phyloP scores from a whole-genome alignment of 2,888 invertebrate genomes.

The Sipha maydis region DNA sequence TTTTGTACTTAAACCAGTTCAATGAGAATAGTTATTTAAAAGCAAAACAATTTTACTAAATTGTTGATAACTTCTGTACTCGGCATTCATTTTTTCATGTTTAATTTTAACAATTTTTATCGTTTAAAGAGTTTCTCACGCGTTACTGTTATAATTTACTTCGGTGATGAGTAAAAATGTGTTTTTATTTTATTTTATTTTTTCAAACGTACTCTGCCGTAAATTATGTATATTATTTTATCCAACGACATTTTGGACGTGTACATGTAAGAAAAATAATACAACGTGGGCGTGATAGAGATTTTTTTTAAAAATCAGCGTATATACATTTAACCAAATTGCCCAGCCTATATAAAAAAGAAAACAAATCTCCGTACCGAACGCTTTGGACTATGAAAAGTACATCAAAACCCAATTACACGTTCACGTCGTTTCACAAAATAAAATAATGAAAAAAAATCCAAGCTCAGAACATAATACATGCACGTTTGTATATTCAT shows the following conservation, averaged over 20 bases:
- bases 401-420: slow-evolving; percentile 15
- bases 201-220: background rate
- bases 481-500: background rate
- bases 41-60: too few relatives aligned
- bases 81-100: too few relatives aligned
- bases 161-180: background rate
- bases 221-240: background rate
- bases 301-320: background rate
- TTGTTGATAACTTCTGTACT: too few relatives aligned
- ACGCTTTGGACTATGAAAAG: background rate
- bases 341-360: background rate
- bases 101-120: too few relatives aligned
- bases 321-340: background rate
- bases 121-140: too few relatives aligned
- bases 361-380: background rate
- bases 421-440: background rate
- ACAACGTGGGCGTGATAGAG: too few relatives aligned
- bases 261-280: background rate
- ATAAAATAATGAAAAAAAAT: background rate
- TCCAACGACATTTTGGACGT: background rate
- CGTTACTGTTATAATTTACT: too few relatives aligned
- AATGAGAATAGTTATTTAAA: too few relatives aligned
- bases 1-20: too few relatives aligned
- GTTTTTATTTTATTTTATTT: background rate
- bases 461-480: background rate